Conservation (phyloP, 1,140 invertebrate species). For the Camponotus floridanus region DNA sequence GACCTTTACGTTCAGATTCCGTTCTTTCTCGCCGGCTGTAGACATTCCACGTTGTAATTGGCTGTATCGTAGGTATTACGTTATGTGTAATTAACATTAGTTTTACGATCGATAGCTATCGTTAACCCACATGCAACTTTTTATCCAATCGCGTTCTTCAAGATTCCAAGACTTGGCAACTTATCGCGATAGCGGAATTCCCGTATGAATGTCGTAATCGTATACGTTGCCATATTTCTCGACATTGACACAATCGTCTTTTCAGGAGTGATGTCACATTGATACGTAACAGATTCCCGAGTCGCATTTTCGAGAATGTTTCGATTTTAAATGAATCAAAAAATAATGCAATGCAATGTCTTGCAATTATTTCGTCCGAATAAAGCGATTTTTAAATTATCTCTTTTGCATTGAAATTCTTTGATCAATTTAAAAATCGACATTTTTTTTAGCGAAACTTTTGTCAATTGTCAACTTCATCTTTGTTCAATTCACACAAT, state of each 20-base stretch:
- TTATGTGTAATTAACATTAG: slow-evolving; percentile 62
- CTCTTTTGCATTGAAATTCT: background rate
- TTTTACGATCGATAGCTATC: slow-evolving; percentile 50
- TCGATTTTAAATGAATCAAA: slow-evolving; percentile 25
- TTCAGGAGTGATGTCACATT: slow-evolving; percentile 25
- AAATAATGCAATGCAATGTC: background rate
- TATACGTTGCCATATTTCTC: background rate
- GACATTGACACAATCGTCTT: slow-evolving; percentile 39
- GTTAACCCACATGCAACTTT: slow-evolving; percentile 61
- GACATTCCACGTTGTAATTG: slow-evolving; percentile 39
- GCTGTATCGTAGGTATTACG: slow-evolving; percentile 26
- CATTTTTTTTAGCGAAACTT: background rate
- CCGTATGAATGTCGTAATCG: slow-evolving; percentile 3
- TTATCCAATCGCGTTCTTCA: slow-evolving; percentile 34
- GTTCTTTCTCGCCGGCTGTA: slow-evolving; percentile 30
- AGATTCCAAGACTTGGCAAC: background rate
- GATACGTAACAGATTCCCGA: slow-evolving; percentile 44
- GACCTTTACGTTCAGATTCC: slow-evolving; percentile 45
- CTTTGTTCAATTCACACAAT: background rate
- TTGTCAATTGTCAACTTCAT: background rate
- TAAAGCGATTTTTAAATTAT: background rate
- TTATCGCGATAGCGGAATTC: background rate
- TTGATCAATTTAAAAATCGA: background rate
- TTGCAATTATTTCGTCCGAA: slow-evolving; percentile 16
- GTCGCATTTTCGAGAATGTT: slow-evolving; percentile 1